These are phyloP conservation scores for Taeniopygia guttata DNA, from an alignment of 2,797 vertebrate genomes.

Conservation along the genomic window DNA sequence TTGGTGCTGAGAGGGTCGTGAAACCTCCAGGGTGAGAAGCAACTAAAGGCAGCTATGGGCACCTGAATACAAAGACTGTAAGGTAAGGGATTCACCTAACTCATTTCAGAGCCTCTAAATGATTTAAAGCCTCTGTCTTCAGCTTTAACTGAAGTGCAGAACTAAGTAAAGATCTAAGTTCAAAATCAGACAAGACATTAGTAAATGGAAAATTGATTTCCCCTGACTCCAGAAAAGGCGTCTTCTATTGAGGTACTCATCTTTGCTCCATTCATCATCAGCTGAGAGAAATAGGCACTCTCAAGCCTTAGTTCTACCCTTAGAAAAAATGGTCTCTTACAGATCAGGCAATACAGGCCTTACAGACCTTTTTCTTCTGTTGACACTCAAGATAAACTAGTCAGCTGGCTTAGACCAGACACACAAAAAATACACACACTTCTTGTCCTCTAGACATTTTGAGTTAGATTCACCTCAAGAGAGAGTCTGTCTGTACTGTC, in stretches of 20 bases:
- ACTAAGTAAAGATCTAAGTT: neutral
- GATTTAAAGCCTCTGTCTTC: neutral
- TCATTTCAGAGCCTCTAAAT: neutral
- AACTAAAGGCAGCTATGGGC: neutral
- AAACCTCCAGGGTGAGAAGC: neutral
- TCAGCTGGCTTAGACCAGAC: neutral
- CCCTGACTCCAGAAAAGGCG: neutral
- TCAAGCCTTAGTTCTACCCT: neutral
- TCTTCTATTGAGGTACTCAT: neutral
- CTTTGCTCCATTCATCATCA: neutral
- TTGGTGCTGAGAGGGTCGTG: neutral
- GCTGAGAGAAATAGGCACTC: neutral
- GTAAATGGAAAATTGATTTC: neutral
- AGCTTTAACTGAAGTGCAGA: neutral
- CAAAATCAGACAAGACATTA: neutral
- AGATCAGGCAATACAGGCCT: neutral
- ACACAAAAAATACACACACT: neutral
- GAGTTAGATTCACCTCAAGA: neutral
- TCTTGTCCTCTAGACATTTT: neutral
- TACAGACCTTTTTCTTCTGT: neutral
- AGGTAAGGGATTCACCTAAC: neutral
- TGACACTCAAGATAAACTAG: neutral
- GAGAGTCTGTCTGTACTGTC: neutral
- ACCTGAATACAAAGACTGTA: neutral
- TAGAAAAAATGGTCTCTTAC: neutral